Percentiles rank a stretch among this genome's conserved stretches.
These are phyloP conservation scores for Enteromius anoplus DNA, from an alignment of 2,797 vertebrate genomes.

Conservation along the genomic window DNA sequence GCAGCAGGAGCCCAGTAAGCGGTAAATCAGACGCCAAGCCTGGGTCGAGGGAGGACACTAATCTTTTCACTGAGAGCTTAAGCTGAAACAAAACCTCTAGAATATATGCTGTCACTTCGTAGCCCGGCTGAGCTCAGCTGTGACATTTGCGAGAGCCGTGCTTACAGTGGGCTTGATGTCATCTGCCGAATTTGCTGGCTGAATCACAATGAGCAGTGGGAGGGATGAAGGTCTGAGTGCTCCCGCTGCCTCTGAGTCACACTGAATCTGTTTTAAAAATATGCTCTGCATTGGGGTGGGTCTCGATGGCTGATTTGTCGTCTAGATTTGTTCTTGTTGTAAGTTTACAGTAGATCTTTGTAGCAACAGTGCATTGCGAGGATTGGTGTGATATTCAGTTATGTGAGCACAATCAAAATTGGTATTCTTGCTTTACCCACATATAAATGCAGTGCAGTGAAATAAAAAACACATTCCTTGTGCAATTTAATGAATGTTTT, in stretches of 20 bases:
- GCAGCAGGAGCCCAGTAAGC: conserved; percentile 35
- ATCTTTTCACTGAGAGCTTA: conserved; percentile 49
- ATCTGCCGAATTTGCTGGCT: conserved; percentile 38
- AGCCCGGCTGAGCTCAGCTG: conserved; percentile 19
- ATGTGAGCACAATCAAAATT: neutral
- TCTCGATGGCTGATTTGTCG: neutral
- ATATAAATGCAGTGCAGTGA: neutral
- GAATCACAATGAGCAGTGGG: conserved; percentile 54
- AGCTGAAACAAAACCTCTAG: conserved; percentile 45
- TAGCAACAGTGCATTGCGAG: neutral
- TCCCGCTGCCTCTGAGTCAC: conserved; percentile 42
- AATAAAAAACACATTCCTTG: neutral
- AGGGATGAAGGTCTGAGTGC: conserved; percentile 28
- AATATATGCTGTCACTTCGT: conserved; percentile 45
- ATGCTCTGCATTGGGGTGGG: neutral
- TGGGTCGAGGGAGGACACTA: conserved; percentile 41
- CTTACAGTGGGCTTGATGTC: conserved; percentile 45
- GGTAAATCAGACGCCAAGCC: conserved; percentile 60
- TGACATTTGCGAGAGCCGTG: conserved; percentile 62
- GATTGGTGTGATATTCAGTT: neutral
- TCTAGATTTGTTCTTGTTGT: conserved; percentile 13
- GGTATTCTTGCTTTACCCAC: neutral
- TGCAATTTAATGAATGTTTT: neutral
- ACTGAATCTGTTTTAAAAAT: conserved; percentile 32
- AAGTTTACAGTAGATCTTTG: neutral